Percentiles rank a stretch among this genome's conserved stretches.
These are phyloP conservation scores for Entomobrya multifasciata DNA, from an alignment of 2,888 invertebrate genomes.

Conservation along the genomic window DNA sequence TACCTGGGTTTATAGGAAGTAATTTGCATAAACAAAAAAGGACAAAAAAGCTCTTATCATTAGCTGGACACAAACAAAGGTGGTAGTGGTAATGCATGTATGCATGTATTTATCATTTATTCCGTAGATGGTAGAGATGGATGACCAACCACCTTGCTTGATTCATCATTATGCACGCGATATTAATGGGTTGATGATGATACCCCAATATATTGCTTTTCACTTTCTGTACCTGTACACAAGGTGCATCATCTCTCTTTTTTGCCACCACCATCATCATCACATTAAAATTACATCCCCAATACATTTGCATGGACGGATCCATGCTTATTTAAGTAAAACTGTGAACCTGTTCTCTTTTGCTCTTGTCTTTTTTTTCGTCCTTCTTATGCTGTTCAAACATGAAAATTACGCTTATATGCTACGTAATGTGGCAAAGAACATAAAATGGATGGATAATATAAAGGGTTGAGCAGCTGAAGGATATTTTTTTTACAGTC, in stretches of 20 bases:
- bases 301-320: background rate
- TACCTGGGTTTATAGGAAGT: slow-evolving; percentile 42
- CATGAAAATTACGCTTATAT: slow-evolving; percentile 1
- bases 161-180: slow-evolving; percentile 1
- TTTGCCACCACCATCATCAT: background rate
- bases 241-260: slow-evolving; percentile 32
- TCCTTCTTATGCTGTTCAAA: background rate
- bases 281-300: background rate
- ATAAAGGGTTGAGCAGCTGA: slow-evolving; percentile 61
- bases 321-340: slow-evolving; percentile 23
- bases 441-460: slow-evolving; percentile 16
- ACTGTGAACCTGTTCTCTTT: slow-evolving; percentile 65
- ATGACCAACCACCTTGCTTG: background rate
- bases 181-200: slow-evolving; percentile 15
- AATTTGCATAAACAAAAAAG: slow-evolving; percentile 59
- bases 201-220: slow-evolving; percentile 52
- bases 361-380: background rate
- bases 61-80: slow-evolving; percentile 62
- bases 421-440: slow-evolving; percentile 40
- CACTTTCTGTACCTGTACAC: slow-evolving; percentile 50
- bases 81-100: slow-evolving; percentile 5
- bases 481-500: slow-evolving; percentile 65
- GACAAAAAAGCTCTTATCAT: slow-evolving; percentile 31
- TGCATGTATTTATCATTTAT: background rate
- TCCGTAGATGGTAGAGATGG: no score